Base-by-base conservation (phyloP, 2,797 vertebrate species). In the Gymnocypris eckloni region DNA sequence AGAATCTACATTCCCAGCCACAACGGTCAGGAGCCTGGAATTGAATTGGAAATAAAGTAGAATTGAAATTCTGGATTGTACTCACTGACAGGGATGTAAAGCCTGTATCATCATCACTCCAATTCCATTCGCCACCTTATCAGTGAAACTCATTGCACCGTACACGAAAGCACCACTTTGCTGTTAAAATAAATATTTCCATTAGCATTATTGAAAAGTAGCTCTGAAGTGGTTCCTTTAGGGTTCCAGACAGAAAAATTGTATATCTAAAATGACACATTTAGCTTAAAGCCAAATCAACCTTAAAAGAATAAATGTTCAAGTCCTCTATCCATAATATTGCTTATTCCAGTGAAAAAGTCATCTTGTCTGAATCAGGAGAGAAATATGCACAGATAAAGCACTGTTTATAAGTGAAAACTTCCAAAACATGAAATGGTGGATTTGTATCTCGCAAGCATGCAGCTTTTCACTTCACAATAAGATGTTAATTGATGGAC, bases 161-260 rank as follows among this genome's bases (percentile, higher is more conserved):
- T 97, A 98, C 89, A 97, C 97, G 20, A 98, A 98, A 0, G 97
- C 97, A 0, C 96, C 93, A 4, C 96, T 98, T 94, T 96, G 95
- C 97, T 98, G 94, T 0, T 0, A 81, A 84, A 25, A 75, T 6
- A 48, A 48, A 79, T 8, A 61, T 72, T 18, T 79, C 22, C 20
- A 43, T 41, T 2, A 76, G 67, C 18, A 10, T 39, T 41, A 39
- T 22, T 39, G 37, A 70, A 66, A 66, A 66, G 28, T 66, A 66
- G 15, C 25, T 25, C 10, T 61, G 4, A 61, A 61, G n/a, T 61
- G 2, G 64, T 18, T 66, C 64, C 64, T 3, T 66, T 33, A 66
- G 7, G 67, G 67, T 9, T 22, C 33, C 18, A 22, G 16, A 69
- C 16, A 69, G 16, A 56, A 56, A 7, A 2, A 20, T 20, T 8